These are phyloP conservation scores for Sebastes goodei DNA, from an alignment of 2,797 vertebrate genomes.

Conservation along the genomic window DNA sequence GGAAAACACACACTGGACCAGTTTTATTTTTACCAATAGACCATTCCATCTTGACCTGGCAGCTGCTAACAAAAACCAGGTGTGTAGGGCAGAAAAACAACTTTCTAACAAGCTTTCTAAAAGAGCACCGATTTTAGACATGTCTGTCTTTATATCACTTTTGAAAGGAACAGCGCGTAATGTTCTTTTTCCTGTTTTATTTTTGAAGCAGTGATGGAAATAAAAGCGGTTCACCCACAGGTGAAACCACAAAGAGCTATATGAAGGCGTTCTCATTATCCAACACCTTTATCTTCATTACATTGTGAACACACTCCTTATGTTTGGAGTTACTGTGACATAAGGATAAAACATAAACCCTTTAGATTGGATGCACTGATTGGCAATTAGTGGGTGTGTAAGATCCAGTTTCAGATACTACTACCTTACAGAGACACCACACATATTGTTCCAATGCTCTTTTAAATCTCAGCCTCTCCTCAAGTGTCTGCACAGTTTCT, in stretches of 20 bases:
- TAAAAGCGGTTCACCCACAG: slow-evolving; percentile 21
- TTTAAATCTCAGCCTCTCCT: not conserved
- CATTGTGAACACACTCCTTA: not conserved
- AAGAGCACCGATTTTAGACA: not conserved
- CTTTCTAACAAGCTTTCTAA: slow-evolving; percentile 36
- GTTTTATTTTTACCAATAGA: slow-evolving; percentile 44
- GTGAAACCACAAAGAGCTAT: not conserved
- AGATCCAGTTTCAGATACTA: not conserved
- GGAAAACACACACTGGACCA: slow-evolving; percentile 35
- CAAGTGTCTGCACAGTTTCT: not conserved
- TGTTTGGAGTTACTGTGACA: not conserved
- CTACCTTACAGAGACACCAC: not conserved
- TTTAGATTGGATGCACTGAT: not conserved
- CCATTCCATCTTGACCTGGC: slow-evolving; percentile 29
- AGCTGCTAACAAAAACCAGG: slow-evolving; percentile 33
- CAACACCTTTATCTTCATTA: slow-evolving; percentile 17
- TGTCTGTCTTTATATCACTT: slow-evolving; percentile 1
- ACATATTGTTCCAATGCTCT: not conserved
- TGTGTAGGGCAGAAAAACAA: slow-evolving; percentile 29
- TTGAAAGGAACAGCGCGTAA: slow-evolving; percentile 17
- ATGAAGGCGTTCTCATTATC: not conserved
- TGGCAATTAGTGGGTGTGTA: not conserved
- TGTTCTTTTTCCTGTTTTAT: slow-evolving; percentile 32
- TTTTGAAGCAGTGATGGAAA: slow-evolving; percentile 40
- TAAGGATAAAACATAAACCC: not conserved